These are phyloP conservation scores for Pterocles orientalis DNA, from an alignment of 2,113 vertebrate species.

Conservation along the genomic window DNA sequence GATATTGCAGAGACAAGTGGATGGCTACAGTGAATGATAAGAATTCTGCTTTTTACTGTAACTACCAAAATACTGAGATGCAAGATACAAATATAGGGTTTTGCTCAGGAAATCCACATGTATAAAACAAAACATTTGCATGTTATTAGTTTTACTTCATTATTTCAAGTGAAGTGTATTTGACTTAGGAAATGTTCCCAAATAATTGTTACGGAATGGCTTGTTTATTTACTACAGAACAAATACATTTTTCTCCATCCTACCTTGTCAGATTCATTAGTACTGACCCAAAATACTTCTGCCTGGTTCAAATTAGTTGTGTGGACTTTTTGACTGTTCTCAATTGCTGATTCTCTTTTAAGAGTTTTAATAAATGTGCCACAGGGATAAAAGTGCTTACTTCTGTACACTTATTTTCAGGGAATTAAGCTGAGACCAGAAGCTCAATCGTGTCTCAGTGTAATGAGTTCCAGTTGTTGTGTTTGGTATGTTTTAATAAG, in stretches of 20 bases:
- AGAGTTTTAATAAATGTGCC: slow-evolving; percentile 48
- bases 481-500: slow-evolving; percentile 74
- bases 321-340: slow-evolving; percentile 13
- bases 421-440: slow-evolving; percentile 69
- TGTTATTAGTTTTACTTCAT: not conserved
- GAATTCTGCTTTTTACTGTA: not conserved
- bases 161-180: not conserved
- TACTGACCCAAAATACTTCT: slow-evolving; percentile 6
- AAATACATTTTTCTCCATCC: not conserved
- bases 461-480: slow-evolving; percentile 65
- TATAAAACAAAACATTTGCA: not conserved
- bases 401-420: slow-evolving; percentile 70
- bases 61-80: not conserved
- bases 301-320: not conserved
- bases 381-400: slow-evolving; percentile 43
- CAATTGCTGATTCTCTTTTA: slow-evolving; percentile 37
- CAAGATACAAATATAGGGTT: not conserved
- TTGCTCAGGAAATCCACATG: not conserved
- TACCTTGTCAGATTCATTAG: slow-evolving; percentile 14
- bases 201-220: not conserved
- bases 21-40: not conserved
- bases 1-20: not conserved
- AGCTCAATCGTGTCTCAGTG: slow-evolving; percentile 65
- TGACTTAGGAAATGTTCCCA: not conserved
- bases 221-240: not conserved